Evolutionary conservation across 1,140 invertebrate genomes (phyloP), one percentile per base, ranked within the genome.

Genomic region (Antheraea mylitta): DNA sequence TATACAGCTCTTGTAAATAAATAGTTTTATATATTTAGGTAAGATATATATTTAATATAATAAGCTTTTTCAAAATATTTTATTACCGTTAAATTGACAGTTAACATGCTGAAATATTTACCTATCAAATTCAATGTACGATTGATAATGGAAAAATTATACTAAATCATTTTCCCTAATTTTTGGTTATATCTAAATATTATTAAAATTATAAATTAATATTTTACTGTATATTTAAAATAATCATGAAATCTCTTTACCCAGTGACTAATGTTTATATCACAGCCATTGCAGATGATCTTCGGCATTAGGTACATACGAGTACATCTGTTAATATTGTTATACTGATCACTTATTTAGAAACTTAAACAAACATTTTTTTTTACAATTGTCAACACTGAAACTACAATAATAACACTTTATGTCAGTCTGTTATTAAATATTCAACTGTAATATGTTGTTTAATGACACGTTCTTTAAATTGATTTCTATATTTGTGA

Each of bases 201-300:
- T 30, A 42, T 7, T 42, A 11, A 42, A 42, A 42, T 9, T 42
- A 42, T 9, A 42, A 42, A 42, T 42, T 0, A 42, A 2, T 4
- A 11, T 42, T 9, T 42, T 1, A 2, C 2, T 9, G 38, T 42
- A 11, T 42, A 42, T 9, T 42, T 42, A 42, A 9, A 42, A 11
- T 11, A 42, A 42, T 9, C 7, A 11, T 42, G 7, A 42, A 3
- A 11, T 11, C 38, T 42, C 78, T 78, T 82, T 88, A 90, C 86
- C 86, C 85, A 89, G 80, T 75, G 81, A 79, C 77, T 83, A 76
- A 83, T 76, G 74, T 86, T 85, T 83, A 86, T 72, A 85, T 88
- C 86, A 88, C 86, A 90, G 82, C 85, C 83, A 81, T 83, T 80
- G 79, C 84, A 87, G 76, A 87, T 85, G 79, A 82, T 86, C 79